A percentile compares a stretch with the other conserved stretches of the same genome.
Conservation (phyloP, 2,888 invertebrate species). For the Cosmia pyralina region DNA sequence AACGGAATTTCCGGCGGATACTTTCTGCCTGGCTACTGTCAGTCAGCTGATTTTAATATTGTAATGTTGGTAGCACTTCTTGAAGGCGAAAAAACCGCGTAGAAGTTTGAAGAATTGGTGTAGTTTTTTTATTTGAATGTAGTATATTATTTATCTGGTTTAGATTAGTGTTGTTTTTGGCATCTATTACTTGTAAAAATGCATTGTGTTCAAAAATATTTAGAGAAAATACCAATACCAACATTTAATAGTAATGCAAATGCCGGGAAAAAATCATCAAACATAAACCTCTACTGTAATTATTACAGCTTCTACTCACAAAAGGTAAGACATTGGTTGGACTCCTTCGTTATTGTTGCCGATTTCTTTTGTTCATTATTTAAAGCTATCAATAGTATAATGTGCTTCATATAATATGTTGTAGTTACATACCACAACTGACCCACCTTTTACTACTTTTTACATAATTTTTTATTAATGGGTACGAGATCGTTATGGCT, state of each 20-base stretch:
- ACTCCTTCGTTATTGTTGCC: not conserved
- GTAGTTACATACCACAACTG: not conserved
- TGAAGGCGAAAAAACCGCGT: conserved; percentile 75
- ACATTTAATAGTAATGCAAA: conserved; percentile 73
- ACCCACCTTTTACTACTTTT: not conserved
- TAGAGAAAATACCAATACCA: conserved; percentile 79
- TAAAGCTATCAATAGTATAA: not conserved
- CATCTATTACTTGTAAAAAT: conserved; percentile 69
- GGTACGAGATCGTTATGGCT: not conserved
- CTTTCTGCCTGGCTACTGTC: conserved; percentile 19
- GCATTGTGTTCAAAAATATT: conserved; percentile 87
- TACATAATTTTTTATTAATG: not conserved
- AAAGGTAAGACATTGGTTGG: conserved; percentile 90
- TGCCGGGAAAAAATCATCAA: conserved; percentile 81
- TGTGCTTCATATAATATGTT: not conserved
- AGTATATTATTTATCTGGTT: conserved; percentile 53
- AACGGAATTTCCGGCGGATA: conserved; percentile 23
- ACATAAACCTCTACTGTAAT: conserved; percentile 92
- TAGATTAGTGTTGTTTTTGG: conserved; percentile 55
- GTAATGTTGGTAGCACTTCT: conserved; percentile 78
- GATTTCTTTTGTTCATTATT: not conserved
- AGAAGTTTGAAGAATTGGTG: conserved; percentile 71
- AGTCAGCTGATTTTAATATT: conserved; percentile 86
- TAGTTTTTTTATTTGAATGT: conserved; percentile 63
- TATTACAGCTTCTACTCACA: conserved; percentile 94